Percentiles rank a stretch among this genome's conserved stretches.
phyloP scores from a whole-genome alignment of 2,113 vertebrate genomes.

The Pelecanoides urinatrix region DNA sequence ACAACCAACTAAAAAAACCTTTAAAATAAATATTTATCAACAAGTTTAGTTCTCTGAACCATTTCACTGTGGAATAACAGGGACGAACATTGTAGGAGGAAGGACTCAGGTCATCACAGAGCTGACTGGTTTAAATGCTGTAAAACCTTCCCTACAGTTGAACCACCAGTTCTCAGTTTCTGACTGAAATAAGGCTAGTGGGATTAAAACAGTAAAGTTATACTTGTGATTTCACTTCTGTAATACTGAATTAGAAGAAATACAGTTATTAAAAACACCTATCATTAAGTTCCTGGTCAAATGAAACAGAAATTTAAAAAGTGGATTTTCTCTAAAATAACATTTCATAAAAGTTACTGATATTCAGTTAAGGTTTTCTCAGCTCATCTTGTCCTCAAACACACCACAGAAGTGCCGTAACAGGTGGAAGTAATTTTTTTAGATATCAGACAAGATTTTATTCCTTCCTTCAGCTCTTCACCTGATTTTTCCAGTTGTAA shows the following conservation, averaged over 20 bases:
- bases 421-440: not conserved
- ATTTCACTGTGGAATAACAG: not conserved
- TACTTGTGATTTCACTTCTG: not conserved
- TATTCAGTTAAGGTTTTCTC: not conserved
- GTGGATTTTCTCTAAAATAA: not conserved
- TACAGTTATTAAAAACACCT: not conserved
- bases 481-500: not conserved
- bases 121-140: not conserved
- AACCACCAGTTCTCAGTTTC: not conserved
- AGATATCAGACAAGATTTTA: not conserved
- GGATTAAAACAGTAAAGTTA: not conserved
- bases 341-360: not conserved
- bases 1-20: not conserved
- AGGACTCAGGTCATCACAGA: not conserved
- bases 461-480: not conserved
- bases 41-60: not conserved
- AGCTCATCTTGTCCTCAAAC: not conserved
- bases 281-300: not conserved
- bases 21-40: not conserved
- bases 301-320: not conserved
- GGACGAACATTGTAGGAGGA: not conserved
- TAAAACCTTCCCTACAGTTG: not conserved
- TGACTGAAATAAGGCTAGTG: not conserved
- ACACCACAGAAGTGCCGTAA: not conserved
- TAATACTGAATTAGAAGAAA: not conserved